A percentile compares a stretch with the other conserved stretches of the same genome.
Evolutionary conservation across 2,888 invertebrate species (phyloP).

Genomic region (Aspidiotus destructor): DNA sequence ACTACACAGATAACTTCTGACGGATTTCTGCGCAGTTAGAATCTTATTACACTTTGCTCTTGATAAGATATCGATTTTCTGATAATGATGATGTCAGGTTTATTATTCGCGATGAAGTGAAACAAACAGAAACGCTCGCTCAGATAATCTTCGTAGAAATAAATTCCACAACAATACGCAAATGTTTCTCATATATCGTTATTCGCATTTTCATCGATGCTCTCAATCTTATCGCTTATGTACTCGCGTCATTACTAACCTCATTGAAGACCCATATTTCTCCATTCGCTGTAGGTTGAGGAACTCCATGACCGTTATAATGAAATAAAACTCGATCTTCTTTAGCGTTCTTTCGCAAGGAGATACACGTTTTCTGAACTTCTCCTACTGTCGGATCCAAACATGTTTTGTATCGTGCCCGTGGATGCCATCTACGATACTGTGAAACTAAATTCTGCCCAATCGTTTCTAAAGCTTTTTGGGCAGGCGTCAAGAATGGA

Average conservation of each 20-base stretch:
- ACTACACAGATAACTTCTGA: too few relatives aligned
- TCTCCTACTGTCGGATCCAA: constrained; percentile 97
- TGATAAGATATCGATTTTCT: too few relatives aligned
- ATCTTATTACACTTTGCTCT: too few relatives aligned
- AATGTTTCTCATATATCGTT: too few relatives aligned
- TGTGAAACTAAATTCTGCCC: constrained; percentile 86
- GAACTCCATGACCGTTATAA: constrained; percentile 99
- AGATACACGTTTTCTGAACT: constrained; percentile 91
- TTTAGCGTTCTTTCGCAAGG: constrained; percentile 89
- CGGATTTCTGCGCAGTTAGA: too few relatives aligned
- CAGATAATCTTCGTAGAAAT: too few relatives aligned
- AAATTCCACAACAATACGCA: too few relatives aligned
- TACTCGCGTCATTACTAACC: constrained; percentile 45
- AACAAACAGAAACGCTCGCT: too few relatives aligned
- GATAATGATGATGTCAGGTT: too few relatives aligned
- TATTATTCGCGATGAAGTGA: too few relatives aligned
- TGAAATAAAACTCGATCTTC: constrained; percentile 97
- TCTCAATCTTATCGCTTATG: too few relatives aligned
- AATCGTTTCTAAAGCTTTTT: constrained; percentile 85
- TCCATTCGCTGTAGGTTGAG: constrained; percentile 92
- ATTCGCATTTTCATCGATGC: too few relatives aligned
- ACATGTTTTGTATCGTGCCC: constrained; percentile 93
- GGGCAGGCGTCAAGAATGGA: constrained; percentile 76
- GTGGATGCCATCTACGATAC: constrained; percentile 97
- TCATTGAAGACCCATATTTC: constrained; percentile 99